These are phyloP conservation scores for Chloroclysta siterata DNA, from an alignment of 2,888 invertebrate genomes.

Conservation along the genomic window DNA sequence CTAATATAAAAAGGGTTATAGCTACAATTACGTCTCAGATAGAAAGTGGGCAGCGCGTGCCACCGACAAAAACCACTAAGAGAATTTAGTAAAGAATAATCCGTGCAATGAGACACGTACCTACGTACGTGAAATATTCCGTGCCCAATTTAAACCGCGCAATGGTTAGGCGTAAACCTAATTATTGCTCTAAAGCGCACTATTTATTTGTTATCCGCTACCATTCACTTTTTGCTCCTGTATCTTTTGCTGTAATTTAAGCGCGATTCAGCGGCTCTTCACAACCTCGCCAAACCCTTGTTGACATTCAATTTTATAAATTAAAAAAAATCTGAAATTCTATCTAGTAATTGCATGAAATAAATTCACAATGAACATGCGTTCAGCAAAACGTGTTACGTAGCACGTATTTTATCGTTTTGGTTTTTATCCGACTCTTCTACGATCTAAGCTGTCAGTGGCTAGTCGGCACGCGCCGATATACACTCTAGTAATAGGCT, in stretches of 20 bases:
- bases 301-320: constrained; percentile 14
- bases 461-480: constrained; percentile 56
- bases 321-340: constrained; percentile 8
- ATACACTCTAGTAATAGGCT: constrained; percentile 64
- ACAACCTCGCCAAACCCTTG: constrained; percentile 16
- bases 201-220: constrained; percentile 54
- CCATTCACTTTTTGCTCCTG: constrained; percentile 58
- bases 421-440: constrained; percentile 59
- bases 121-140: constrained; percentile 75
- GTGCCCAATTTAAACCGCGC: constrained; percentile 74
- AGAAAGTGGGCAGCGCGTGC: constrained; percentile 80
- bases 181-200: constrained; percentile 47
- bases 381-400: constrained; percentile 35
- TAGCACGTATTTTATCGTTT: constrained; percentile 51
- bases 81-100: constrained; percentile 75
- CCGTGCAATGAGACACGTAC: constrained; percentile 81
- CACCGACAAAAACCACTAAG: constrained; percentile 71
- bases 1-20: constrained; percentile 70
- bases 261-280: constrained; percentile 43
- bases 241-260: background rate
- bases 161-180: constrained; percentile 69
- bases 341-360: constrained; percentile 38
- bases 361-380: constrained; percentile 33
- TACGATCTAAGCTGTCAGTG: constrained; percentile 56
- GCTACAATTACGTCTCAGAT: constrained; percentile 75